Percentiles rank a stretch among this genome's conserved stretches.
phyloP scores from a whole-genome alignment of 2,113 vertebrate species.

The Leptosomus discolor region DNA sequence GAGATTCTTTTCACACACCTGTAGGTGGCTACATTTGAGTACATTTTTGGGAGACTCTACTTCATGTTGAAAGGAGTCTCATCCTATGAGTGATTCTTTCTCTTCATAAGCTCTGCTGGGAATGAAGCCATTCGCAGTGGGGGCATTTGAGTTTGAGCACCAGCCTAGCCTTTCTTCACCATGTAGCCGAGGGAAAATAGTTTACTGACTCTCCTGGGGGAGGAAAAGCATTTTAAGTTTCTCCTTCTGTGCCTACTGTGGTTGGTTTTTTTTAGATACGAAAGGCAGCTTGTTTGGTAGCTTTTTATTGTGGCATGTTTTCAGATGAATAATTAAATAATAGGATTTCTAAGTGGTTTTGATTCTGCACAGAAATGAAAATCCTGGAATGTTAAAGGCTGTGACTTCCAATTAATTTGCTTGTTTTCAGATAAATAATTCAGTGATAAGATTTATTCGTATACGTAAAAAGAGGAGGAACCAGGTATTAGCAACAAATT shows the following conservation, averaged over 20 bases:
- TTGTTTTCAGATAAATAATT: conserved; percentile 25
- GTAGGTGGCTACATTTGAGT: background rate
- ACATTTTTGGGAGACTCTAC: rapidly evolving
- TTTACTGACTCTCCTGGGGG: background rate
- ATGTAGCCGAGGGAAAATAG: background rate
- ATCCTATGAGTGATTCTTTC: background rate
- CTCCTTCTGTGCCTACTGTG: background rate
- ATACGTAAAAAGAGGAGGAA: background rate
- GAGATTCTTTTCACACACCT: background rate
- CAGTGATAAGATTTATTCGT: background rate
- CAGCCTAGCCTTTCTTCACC: background rate
- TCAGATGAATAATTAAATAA: conserved; percentile 2
- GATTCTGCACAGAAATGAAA: background rate
- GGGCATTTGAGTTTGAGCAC: background rate
- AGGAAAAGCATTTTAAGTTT: background rate
- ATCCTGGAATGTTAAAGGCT: background rate
- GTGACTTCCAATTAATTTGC: background rate
- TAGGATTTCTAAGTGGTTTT: background rate
- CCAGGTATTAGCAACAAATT: background rate
- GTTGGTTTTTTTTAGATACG: background rate
- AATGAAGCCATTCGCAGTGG: background rate
- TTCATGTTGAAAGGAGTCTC: background rate
- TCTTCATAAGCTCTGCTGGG: background rate
- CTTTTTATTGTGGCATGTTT: background rate
- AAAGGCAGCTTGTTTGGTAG: background rate